Base-by-base conservation (phyloP, 2,888 invertebrate species). In the Gymnocheta viridis region DNA sequence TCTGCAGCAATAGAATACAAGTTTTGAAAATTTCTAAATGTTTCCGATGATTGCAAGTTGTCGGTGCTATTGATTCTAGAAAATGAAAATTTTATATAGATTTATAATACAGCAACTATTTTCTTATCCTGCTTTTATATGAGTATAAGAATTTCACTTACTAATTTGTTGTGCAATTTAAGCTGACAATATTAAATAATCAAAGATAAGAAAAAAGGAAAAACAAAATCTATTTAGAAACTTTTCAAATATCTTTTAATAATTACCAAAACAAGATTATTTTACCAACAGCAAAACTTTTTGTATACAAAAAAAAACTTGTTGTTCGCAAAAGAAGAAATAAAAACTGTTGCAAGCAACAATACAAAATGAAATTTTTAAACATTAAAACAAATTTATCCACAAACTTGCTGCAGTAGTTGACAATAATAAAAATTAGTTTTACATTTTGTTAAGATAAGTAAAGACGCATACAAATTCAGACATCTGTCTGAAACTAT, bases 201-300 rank as follows among this genome's bases (percentile, higher is more conserved):
- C 0, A 54, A 62, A 32, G 62, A 24, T 17, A 27, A 4, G 12
- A 24, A 67, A 29, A 38, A n/a, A n/a, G 44, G 22, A 62, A 47
- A 2, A 60, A 49, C 27, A 24, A 17, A 51, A 78, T 32, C n/a
- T n/a, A n/a, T 2, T 12, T 9, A 35, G 49, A 38, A 80, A 66
- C 66, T 80, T 74, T 70, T 66, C 35, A 80, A 83, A 76, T 66
- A 80, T 80, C 38, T 72, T 80, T 80, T 72, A 72, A 84, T 84
- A 84, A 84, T 80, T 80, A 84, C 76, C 60, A 56, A 80, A 84
- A 72, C 66, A 72, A 84, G 76, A 84, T 80, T 80, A 79, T 72
- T 51, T 62, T 41, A 29, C 35, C 49, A 64, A 35, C 35, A 66
- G 44, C 38, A 72, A 70, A 66, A n/a, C 14, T 22, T 47, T 24